These are phyloP conservation scores for Heliothis subflexa DNA, from an alignment of 1,140 invertebrate species.

Conservation along the genomic window DNA sequence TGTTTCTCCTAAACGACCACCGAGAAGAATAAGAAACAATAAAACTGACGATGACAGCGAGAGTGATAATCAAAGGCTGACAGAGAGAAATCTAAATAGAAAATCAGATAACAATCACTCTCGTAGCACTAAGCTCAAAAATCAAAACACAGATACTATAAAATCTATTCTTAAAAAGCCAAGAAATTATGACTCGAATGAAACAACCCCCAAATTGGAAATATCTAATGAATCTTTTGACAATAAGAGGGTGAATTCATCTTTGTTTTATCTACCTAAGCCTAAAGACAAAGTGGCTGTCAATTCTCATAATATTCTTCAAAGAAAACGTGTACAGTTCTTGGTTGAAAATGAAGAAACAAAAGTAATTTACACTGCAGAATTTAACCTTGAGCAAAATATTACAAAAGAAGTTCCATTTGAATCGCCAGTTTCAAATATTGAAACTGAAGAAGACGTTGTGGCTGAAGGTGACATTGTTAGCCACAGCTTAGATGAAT, in stretches of 20 bases:
- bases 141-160: conserved; percentile 77
- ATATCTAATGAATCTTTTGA: conserved; percentile 70
- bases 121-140: conserved; percentile 71
- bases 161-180: conserved; percentile 91
- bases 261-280: conserved; percentile 89
- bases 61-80: conserved; percentile 78
- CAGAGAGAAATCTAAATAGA: conserved; percentile 69
- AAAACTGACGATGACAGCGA: conserved; percentile 83
- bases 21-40: conserved; percentile 74
- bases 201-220: conserved; percentile 64
- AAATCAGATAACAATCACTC: conserved; percentile 55
- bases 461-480: conserved; percentile 72
- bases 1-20: conserved; percentile 80
- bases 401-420: conserved; percentile 53
- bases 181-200: conserved; percentile 69
- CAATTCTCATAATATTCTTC: conserved; percentile 71
- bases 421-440: conserved; percentile 12
- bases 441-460: conserved; percentile 55
- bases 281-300: conserved; percentile 79
- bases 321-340: conserved; percentile 88
- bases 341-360: conserved; percentile 87
- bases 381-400: conserved; percentile 75
- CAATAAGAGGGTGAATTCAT: conserved; percentile 81
- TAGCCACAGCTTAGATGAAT: conserved; percentile 63
- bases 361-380: conserved; percentile 80